Evolutionary conservation across 2,888 invertebrate genomes (phyloP), one percentile per base, ranked within the genome.

Genomic region (Ophioninae sp.): DNA sequence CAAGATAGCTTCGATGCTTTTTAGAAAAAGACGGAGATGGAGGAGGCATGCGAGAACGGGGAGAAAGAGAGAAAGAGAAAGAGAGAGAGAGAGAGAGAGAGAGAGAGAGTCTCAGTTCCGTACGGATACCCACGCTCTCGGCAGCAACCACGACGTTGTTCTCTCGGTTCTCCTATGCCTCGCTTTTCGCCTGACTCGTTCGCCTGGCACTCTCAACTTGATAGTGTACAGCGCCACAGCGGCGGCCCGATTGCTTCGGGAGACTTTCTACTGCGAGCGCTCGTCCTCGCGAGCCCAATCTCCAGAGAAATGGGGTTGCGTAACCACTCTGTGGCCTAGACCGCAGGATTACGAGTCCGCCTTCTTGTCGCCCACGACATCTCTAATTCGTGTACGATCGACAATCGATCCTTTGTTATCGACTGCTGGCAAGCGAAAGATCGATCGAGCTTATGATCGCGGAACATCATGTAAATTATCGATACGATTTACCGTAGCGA

Each of bases 91-190:
- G 44, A 77, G 63, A 69, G 69, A 77, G 65, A 78, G 44, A 63
- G 44, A 71, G 65, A 79, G 23, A 69, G 74, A 75, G 72, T 90
- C 89, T 91, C 91, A 91, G 93, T 93, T 93, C 93, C 93, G 93
- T 93, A 92, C 93, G 93, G 93, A 93, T 93, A 93, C 93, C 93
- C 93, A 93, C 93, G 93, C 92, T 93, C 91, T 90, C 91, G 89
- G 90, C 89, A 89, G 89, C 89, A 88, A 83, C 86, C 82, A 76
- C 83, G 82, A 51, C 73, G 61, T 59, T 68, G 65, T 61, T 80
- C 85, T 80, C 85, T 87, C 85, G 82, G 71, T 82, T 85, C 58
- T 84, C 58, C 74, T 68, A 72, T 81, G 83, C 79, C 76, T 74
- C 79, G 75, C 75, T 82, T 84, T 72, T 84, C 64, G 79, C 84